Evolutionary conservation across 2,888 invertebrate species (phyloP).

Genomic region (Nesidiocoris tenuis): DNA sequence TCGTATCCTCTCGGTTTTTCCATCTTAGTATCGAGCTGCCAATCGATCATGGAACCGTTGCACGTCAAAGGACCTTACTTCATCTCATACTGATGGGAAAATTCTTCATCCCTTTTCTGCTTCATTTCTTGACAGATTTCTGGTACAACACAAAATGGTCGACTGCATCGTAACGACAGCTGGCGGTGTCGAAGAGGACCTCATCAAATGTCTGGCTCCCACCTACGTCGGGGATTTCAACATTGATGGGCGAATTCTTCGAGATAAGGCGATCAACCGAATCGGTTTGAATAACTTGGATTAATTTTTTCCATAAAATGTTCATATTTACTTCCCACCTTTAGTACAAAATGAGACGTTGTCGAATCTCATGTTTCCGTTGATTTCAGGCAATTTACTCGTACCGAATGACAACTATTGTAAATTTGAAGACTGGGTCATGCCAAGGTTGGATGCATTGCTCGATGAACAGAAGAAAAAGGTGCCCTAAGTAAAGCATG

Average conservation of each 20-base stretch:
- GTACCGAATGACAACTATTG: slow-evolving; percentile 99
- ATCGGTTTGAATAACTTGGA: slow-evolving; percentile 55
- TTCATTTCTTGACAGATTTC: slow-evolving; percentile 63
- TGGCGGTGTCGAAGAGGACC: slow-evolving; percentile 97
- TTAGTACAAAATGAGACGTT: too few species aligned
- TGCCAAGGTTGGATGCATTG: slow-evolving; percentile 89
- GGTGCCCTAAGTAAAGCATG: too few species aligned
- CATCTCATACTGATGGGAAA: too few species aligned
- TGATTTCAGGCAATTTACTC: slow-evolving; percentile 78
- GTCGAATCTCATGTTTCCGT: too few species aligned
- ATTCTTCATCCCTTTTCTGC: too few species aligned
- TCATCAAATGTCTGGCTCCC: slow-evolving; percentile 96
- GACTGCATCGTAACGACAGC: slow-evolving; percentile 97
- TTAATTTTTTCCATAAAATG: neutral
- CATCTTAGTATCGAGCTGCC: too few species aligned
- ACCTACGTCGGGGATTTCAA: slow-evolving; percentile 91
- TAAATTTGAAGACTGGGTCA: slow-evolving; percentile 95
- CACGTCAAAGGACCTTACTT: too few species aligned
- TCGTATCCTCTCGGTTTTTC: too few species aligned
- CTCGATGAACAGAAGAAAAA: slow-evolving; percentile 78
- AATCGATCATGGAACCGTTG: too few species aligned
- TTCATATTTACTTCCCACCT: too few species aligned
- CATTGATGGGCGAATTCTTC: slow-evolving; percentile 73
- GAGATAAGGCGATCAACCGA: slow-evolving; percentile 84
- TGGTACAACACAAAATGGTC: slow-evolving; percentile 80